phyloP scores from a whole-genome alignment of 2,888 invertebrate species.

The Sympetrum striolatum region DNA sequence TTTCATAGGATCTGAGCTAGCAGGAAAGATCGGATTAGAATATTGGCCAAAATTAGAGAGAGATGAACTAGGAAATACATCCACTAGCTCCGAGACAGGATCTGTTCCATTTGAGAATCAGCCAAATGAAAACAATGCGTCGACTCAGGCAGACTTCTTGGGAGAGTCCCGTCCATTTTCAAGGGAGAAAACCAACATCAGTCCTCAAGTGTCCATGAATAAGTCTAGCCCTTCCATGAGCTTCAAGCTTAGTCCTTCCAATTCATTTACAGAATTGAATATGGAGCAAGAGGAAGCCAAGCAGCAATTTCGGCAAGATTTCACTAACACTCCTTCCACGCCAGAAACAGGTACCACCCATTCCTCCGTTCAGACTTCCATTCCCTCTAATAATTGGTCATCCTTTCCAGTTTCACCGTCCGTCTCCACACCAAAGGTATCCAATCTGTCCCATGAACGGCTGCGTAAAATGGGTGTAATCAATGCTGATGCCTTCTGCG shows the following conservation, averaged over 20 bases:
- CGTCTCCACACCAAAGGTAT: slow-evolving; percentile 40
- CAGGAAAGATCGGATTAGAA: slow-evolving; percentile 45
- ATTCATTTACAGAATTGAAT: slow-evolving; percentile 21
- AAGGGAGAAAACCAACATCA: slow-evolving; percentile 19
- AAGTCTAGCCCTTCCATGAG: slow-evolving; percentile 36
- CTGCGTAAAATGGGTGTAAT: slow-evolving; percentile 79
- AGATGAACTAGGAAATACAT: slow-evolving; percentile 45
- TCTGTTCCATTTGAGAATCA: slow-evolving; percentile 41
- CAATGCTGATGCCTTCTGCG: slow-evolving; percentile 90
- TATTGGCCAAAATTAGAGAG: slow-evolving; percentile 44
- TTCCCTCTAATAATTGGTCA: slow-evolving; percentile 16
- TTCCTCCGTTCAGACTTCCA: neutral
- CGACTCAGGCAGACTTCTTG: neutral
- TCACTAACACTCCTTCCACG: neutral
- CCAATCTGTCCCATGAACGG: slow-evolving; percentile 71
- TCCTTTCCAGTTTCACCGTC: slow-evolving; percentile 9
- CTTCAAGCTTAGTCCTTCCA: slow-evolving; percentile 45
- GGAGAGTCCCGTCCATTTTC: slow-evolving; percentile 33
- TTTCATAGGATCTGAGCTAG: slow-evolving; percentile 26
- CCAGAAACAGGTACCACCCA: neutral
- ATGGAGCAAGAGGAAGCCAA: slow-evolving; percentile 38
- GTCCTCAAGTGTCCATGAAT: slow-evolving; percentile 16
- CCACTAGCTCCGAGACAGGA: slow-evolving; percentile 46
- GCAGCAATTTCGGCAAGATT: slow-evolving; percentile 2
- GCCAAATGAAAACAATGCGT: neutral